Evolutionary conservation across 2,113 vertebrate species (phyloP).

Genomic region (Dicaeum eximium): DNA sequence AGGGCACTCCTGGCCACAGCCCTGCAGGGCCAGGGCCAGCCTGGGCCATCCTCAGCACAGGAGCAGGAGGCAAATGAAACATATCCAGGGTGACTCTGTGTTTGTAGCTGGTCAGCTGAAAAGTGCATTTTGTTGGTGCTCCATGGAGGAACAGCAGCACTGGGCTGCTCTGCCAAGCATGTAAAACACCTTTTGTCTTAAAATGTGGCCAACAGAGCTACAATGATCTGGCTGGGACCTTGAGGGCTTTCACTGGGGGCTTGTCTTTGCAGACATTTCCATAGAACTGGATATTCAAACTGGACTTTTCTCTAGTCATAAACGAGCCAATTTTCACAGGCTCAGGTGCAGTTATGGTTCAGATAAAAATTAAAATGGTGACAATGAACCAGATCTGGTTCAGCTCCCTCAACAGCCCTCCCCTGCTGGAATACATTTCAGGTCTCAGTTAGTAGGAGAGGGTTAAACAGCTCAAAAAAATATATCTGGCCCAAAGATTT

Average conservation of each 20-base stretch:
- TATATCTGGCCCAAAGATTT: background rate
- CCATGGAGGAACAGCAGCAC: background rate
- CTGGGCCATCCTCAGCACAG: background rate
- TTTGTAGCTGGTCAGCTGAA: background rate
- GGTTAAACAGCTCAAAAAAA: background rate
- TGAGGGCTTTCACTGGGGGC: background rate
- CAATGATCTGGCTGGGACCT: rapidly evolving
- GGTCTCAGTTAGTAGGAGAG: background rate
- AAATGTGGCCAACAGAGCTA: background rate
- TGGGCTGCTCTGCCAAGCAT: background rate
- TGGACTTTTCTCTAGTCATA: background rate
- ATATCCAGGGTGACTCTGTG: background rate
- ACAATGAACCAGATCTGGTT: background rate
- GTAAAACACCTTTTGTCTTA: background rate
- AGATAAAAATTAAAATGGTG: background rate
- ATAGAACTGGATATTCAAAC: background rate
- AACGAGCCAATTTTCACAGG: background rate
- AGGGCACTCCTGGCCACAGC: background rate
- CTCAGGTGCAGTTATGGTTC: background rate
- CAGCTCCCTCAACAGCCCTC: background rate
- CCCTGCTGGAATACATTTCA: background rate
- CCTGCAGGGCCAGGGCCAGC: background rate
- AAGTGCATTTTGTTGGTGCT: background rate
- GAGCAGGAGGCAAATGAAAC: background rate
- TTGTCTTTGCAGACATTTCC: background rate